Conservation (phyloP, 2,888 invertebrate genomes). For the Melitaea athalia region DNA sequence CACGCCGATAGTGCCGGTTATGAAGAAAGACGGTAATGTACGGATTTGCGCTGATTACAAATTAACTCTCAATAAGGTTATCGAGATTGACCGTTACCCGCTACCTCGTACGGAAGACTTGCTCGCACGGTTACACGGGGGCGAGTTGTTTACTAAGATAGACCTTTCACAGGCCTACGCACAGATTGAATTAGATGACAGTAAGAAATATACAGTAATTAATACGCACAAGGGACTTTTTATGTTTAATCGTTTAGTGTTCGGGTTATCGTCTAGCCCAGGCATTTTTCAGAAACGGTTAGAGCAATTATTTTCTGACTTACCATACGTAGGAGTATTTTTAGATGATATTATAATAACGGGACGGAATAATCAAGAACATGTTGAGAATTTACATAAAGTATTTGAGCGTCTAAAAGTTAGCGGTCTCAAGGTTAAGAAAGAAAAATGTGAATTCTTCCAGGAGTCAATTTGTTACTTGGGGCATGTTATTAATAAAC, state of each 20-base stretch:
- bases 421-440: slow-evolving; percentile 17
- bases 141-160: background rate
- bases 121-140: background rate
- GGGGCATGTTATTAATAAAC: slow-evolving; percentile 28
- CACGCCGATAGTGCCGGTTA: slow-evolving; percentile 34
- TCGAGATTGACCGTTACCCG: slow-evolving; percentile 19
- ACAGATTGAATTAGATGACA: background rate
- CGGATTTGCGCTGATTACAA: slow-evolving; percentile 31
- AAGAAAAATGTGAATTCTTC: slow-evolving; percentile 20
- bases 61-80: background rate
- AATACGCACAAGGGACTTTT: slow-evolving; percentile 15
- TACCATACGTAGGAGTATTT: slow-evolving; percentile 29
- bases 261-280: slow-evolving; percentile 12
- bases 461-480: slow-evolving; percentile 15
- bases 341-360: slow-evolving; percentile 34
- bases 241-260: slow-evolving; percentile 16
- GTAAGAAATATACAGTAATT: slow-evolving; percentile 4
- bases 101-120: slow-evolving; percentile 24
- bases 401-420: slow-evolving; percentile 24
- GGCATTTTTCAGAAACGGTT: slow-evolving; percentile 51
- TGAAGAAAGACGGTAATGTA: slow-evolving; percentile 37
- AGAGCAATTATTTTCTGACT: slow-evolving; percentile 45
- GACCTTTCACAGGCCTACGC: slow-evolving; percentile 7
- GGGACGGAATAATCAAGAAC: slow-evolving; percentile 3
- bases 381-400: slow-evolving; percentile 27